Conservation (phyloP, 2,888 invertebrate genomes). For the Junonia oenone region DNA sequence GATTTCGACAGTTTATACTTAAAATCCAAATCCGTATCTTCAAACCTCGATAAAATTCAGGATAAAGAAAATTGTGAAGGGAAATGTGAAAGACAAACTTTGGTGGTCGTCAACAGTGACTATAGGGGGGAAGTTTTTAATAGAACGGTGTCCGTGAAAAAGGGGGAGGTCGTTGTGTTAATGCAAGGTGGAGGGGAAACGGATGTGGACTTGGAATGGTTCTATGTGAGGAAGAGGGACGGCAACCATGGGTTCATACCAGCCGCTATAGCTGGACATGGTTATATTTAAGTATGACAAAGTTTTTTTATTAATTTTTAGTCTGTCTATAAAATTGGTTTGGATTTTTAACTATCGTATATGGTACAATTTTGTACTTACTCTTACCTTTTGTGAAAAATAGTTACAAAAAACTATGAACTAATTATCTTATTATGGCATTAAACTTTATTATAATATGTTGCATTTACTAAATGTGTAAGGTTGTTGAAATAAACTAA, state of each 20-base stretch:
- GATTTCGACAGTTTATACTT: slow-evolving; percentile 86
- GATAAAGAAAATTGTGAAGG: slow-evolving; percentile 38
- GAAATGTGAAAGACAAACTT: slow-evolving; percentile 80
- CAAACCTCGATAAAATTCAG: slow-evolving; percentile 48
- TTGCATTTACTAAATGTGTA: slow-evolving; percentile 18
- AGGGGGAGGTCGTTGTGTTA: slow-evolving; percentile 87
- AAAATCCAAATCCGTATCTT: slow-evolving; percentile 67
- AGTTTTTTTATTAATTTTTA: not conserved
- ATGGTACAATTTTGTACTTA: too few species aligned
- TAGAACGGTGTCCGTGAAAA: slow-evolving; percentile 81
- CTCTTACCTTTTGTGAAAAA: too few species aligned
- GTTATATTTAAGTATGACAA: slow-evolving; percentile 83
- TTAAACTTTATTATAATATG: too few species aligned
- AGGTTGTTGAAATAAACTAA: slow-evolving; percentile 2
- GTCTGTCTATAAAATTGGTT: not conserved
- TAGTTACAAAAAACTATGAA: too few species aligned
- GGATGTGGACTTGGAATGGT: slow-evolving; percentile 85
- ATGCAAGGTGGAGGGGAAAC: slow-evolving; percentile 66
- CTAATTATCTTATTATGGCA: too few species aligned
- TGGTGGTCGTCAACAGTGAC: slow-evolving; percentile 85
- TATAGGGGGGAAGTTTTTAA: slow-evolving; percentile 79
- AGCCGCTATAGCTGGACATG: slow-evolving; percentile 87
- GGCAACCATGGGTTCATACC: slow-evolving; percentile 88
- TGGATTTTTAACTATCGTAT: too few species aligned
- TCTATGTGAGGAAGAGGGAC: slow-evolving; percentile 85